Percentiles rank a stretch among this genome's conserved stretches.
These are phyloP conservation scores for Trachelus troglodyta DNA, from an alignment of 2,888 invertebrate species.

Conservation along the genomic window DNA sequence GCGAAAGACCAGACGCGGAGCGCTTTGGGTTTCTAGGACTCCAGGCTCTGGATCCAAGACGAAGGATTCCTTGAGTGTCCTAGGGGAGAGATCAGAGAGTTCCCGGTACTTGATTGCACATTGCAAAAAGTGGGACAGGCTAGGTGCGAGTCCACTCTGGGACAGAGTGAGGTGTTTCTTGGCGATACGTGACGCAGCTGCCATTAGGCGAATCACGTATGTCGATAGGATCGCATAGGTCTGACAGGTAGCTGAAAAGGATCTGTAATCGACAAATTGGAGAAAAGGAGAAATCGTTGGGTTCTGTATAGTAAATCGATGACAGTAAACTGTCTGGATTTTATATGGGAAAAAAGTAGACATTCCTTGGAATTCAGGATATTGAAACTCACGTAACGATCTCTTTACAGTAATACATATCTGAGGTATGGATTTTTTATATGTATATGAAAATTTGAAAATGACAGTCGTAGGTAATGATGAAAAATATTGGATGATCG, in stretches of 20 bases:
- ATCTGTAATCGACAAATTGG: not conserved
- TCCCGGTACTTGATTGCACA: conserved; percentile 48
- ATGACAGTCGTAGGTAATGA: not conserved
- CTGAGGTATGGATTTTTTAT: not conserved
- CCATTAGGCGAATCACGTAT: conserved; percentile 31
- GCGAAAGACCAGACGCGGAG: not conserved
- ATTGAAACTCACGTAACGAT: not conserved
- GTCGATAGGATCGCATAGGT: not conserved
- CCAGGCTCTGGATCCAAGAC: not conserved
- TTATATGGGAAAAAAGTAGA: not conserved
- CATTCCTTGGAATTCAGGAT: not conserved
- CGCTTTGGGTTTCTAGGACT: not conserved
- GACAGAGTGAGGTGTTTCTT: conserved; percentile 40
- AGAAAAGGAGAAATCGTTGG: not conserved
- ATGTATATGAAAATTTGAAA: not conserved
- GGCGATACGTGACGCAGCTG: conserved; percentile 45
- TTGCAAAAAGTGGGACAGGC: conserved; percentile 45
- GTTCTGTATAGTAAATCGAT: not conserved
- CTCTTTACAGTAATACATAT: not conserved
- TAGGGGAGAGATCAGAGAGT: conserved; percentile 48
- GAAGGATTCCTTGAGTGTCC: conserved; percentile 30
- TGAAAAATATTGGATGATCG: not conserved
- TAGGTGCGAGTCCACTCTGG: conserved; percentile 36
- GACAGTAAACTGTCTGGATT: not conserved
- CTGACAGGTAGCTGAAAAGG: not conserved